phyloP scores from a whole-genome alignment of 2,888 invertebrate species.

The Luffia ferchaultella region DNA sequence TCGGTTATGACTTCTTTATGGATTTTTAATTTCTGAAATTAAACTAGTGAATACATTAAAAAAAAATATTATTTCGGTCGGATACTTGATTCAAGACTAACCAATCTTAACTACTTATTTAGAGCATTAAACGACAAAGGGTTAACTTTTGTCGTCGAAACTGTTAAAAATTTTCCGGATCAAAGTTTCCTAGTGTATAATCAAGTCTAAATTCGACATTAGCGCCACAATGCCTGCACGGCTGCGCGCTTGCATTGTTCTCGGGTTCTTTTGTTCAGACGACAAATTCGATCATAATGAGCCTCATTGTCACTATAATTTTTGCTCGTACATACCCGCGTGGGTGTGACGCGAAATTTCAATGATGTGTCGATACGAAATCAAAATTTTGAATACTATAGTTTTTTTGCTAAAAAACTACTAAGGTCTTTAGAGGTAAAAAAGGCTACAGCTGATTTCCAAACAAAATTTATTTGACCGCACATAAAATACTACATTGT shows the following conservation, averaged over 20 bases:
- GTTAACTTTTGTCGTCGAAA: neutral
- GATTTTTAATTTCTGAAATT: no score
- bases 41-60: no score
- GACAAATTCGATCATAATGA: constrained; percentile 6
- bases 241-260: constrained; percentile 2
- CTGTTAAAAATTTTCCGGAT: neutral
- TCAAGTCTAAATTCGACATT: neutral
- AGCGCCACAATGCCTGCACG: neutral
- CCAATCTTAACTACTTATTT: no score
- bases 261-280: constrained; percentile 5
- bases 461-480: no score
- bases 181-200: neutral
- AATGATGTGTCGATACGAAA: neutral
- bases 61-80: no score
- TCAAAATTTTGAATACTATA: neutral
- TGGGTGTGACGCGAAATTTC: neutral
- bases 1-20: no score
- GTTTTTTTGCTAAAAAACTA: no score
- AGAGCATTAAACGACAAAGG: no score
- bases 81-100: no score
- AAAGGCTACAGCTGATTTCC: no score
- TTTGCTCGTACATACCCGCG: neutral
- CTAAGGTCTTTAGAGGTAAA: no score
- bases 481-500: no score
- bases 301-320: constrained; percentile 1